A percentile compares a stretch with the other conserved stretches of the same genome.
Evolutionary conservation across 2,888 invertebrate species (phyloP).

Genomic region (Aproaerema taeniolella): DNA sequence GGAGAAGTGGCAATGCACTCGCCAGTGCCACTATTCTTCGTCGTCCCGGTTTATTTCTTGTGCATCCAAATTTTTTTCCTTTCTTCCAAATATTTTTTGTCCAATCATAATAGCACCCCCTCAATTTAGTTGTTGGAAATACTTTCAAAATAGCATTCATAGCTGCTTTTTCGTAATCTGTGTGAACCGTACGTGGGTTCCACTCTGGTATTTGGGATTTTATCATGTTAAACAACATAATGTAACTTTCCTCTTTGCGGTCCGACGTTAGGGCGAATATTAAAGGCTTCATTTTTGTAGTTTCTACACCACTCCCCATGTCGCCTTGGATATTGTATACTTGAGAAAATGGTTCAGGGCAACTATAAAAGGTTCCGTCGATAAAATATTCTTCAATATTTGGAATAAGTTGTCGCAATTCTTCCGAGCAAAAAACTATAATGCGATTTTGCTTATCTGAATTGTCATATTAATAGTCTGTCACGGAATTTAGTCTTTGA

Average conservation of each 20-base stretch:
- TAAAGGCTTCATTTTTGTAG: background rate
- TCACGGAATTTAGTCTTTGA: too few species aligned
- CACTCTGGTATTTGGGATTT: background rate
- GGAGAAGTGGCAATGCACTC: background rate
- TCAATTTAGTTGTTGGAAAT: background rate
- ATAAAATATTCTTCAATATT: background rate
- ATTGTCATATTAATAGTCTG: too few species aligned
- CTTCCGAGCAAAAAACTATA: background rate
- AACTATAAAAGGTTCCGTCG: background rate
- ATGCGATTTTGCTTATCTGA: background rate
- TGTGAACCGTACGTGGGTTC: background rate
- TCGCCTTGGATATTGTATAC: slow-evolving; percentile 2
- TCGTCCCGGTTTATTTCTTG: background rate
- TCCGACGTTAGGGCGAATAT: background rate
- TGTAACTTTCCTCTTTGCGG: background rate
- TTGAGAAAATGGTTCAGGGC: slow-evolving; percentile 7
- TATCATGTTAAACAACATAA: background rate
- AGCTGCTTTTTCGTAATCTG: background rate
- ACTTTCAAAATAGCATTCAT: background rate
- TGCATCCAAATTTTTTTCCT: background rate
- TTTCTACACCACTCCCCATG: too few species aligned
- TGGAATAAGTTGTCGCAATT: background rate
- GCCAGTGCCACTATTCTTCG: background rate
- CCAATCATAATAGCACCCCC: background rate
- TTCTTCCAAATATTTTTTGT: background rate